Evolutionary conservation across 2,113 vertebrate species (phyloP).

Genomic region (Melanerpes formicivorus): DNA sequence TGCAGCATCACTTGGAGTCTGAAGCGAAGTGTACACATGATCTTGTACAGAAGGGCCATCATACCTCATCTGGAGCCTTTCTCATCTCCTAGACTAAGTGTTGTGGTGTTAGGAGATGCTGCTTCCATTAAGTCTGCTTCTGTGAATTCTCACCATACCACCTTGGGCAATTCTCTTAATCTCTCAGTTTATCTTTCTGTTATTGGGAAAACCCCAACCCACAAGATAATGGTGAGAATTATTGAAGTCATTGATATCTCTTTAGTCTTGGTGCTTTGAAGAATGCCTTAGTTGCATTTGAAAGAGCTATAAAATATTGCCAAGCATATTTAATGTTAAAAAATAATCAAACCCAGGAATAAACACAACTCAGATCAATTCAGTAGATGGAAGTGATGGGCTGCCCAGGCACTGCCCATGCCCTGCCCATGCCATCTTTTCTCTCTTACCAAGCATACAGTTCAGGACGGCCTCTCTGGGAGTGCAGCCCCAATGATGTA

Average conservation of each 20-base stretch:
- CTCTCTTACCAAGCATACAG: background rate
- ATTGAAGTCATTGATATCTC: background rate
- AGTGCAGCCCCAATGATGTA: background rate
- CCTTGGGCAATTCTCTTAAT: background rate
- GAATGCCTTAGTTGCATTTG: background rate
- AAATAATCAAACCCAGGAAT: background rate
- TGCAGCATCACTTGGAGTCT: too few species aligned
- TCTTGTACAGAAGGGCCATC: background rate
- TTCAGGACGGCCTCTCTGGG: background rate
- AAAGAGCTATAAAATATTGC: background rate
- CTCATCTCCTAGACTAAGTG: background rate
- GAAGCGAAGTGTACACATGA: background rate
- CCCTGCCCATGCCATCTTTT: background rate
- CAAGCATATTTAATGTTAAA: background rate
- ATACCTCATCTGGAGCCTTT: background rate
- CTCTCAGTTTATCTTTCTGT: background rate
- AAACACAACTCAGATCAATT: background rate
- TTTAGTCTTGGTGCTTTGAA: background rate
- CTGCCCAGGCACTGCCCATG: background rate
- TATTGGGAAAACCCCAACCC: background rate
- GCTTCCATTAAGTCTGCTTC: background rate
- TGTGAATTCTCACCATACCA: background rate
- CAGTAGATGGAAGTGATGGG: background rate
- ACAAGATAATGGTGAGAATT: background rate
- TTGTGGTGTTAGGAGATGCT: background rate